Percentiles rank a stretch among this genome's conserved stretches.
These are phyloP conservation scores for Styela clava DNA, from an alignment of 23 tunicate species.

Conservation along the genomic window DNA sequence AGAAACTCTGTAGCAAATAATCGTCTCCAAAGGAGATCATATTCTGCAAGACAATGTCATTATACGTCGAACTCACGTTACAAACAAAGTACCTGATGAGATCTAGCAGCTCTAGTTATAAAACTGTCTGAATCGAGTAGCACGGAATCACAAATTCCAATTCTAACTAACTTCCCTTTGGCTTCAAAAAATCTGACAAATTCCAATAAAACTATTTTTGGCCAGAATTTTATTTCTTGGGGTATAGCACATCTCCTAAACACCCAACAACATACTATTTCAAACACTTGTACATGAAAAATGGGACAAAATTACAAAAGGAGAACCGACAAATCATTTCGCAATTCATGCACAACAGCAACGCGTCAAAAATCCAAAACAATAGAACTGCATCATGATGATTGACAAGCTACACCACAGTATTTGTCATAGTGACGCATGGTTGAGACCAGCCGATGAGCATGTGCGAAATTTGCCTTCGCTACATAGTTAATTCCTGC, in stretches of 20 bases:
- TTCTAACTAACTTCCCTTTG: too few species aligned
- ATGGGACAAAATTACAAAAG: neutral
- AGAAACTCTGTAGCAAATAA: too few species aligned
- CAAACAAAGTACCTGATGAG: too few species aligned
- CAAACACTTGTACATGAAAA: neutral
- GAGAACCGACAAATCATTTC: neutral
- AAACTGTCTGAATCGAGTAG: too few species aligned
- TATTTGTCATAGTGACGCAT: neutral
- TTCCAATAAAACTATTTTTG: too few species aligned
- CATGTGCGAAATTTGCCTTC: slow-evolving; percentile 6
- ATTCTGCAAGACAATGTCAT: too few species aligned
- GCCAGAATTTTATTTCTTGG: neutral
- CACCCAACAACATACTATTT: neutral
- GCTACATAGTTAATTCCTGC: slow-evolving; percentile 82
- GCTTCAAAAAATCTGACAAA: too few species aligned
- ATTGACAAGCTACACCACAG: neutral
- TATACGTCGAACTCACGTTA: too few species aligned
- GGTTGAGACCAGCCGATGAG: neutral
- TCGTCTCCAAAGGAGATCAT: too few species aligned
- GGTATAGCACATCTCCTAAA: neutral
- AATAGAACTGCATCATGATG: neutral
- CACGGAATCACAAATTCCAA: too few species aligned
- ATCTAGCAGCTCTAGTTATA: too few species aligned
- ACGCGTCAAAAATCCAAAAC: neutral
- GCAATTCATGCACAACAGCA: neutral